Base-by-base conservation (phyloP, 2,888 invertebrate genomes). In the Balanococcus diminutus region DNA sequence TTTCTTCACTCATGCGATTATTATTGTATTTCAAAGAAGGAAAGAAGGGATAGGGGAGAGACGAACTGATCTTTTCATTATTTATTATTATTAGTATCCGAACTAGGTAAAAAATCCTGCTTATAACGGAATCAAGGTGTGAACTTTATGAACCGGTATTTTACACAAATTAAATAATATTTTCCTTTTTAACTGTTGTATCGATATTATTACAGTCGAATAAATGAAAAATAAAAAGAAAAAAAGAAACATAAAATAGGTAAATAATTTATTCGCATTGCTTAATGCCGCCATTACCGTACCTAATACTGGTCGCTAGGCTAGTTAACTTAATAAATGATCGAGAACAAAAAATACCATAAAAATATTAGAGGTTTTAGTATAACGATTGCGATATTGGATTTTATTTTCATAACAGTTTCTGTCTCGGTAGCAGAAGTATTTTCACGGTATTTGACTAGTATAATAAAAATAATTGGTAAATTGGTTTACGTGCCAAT, bases 251-350 rank as follows among this genome's bases (percentile, higher is more conserved):
- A 36, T 79, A 79, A 79, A 79, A 79, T 79, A 36, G 32, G 28
- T 79, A 79, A 79, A 16, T 79, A 79, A 79, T 79, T 36, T 79
- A 79, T 36, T 79, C 28, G 32, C 16, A 79, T 79, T 79, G 75
- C 75, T 79, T 22, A 79, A 79, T 16, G 36, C 36, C 36, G n/a
- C 75, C 75, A 79, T 79, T 36, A 36, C 36, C 36, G 75, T 79
- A n/a, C n/a, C n/a, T n/a, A 79, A 79, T 79, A 79, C 75, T n/a
- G 16, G 28, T 36, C 22, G 19, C 28, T 36, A 19, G 19, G 36
- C 75, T 79, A 36, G 75, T 79, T 79, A 79, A 19, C 19, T 79
- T 79, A 19, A 79, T 36, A 79, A 36, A 79, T 79, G 75, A 79
- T 36, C 36, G 31, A 79, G 75, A 79, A 79, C 36, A 32, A 79